Evolutionary conservation across 2,888 invertebrate genomes (phyloP).

Genomic region (Lagria hirta): DNA sequence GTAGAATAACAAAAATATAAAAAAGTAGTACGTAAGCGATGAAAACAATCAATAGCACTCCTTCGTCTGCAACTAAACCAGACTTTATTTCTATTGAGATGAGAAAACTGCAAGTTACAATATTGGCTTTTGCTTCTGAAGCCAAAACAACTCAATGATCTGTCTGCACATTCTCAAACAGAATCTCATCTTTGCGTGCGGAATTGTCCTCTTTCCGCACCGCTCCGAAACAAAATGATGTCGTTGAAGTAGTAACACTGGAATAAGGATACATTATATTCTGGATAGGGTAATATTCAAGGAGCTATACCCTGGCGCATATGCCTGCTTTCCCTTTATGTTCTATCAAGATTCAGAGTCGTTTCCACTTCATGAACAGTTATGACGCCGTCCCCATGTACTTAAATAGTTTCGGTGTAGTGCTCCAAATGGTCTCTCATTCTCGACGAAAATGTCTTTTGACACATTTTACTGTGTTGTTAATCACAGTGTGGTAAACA

Average conservation of each 20-base stretch:
- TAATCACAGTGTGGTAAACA: too few species aligned
- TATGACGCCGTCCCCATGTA: slow-evolving; percentile 20
- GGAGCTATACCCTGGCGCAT: slow-evolving; percentile 12
- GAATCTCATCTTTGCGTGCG: too few species aligned
- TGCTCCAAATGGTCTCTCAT: slow-evolving; percentile 21
- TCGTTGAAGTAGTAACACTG: slow-evolving; percentile 17
- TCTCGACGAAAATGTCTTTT: slow-evolving; percentile 30
- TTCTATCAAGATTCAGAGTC: slow-evolving; percentile 14
- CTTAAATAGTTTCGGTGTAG: slow-evolving; percentile 24
- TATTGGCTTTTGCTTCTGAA: too few species aligned
- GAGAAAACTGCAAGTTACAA: too few species aligned
- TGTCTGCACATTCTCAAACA: too few species aligned
- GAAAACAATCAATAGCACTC: too few species aligned
- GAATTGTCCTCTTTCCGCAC: too few species aligned
- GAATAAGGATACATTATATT: slow-evolving; percentile 20
- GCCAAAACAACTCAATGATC: too few species aligned
- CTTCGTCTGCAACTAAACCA: too few species aligned
- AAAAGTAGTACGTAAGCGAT: too few species aligned
- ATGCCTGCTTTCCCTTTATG: slow-evolving; percentile 8
- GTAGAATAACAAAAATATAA: too few species aligned
- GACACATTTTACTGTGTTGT: slow-evolving; percentile 37
- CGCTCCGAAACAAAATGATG: slow-evolving; percentile 25
- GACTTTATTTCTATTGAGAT: too few species aligned
- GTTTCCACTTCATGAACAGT: slow-evolving; percentile 22
- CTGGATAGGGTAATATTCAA: slow-evolving; percentile 15